Conservation (phyloP, 2,888 invertebrate genomes). For the Sarcophaga rosellei region DNA sequence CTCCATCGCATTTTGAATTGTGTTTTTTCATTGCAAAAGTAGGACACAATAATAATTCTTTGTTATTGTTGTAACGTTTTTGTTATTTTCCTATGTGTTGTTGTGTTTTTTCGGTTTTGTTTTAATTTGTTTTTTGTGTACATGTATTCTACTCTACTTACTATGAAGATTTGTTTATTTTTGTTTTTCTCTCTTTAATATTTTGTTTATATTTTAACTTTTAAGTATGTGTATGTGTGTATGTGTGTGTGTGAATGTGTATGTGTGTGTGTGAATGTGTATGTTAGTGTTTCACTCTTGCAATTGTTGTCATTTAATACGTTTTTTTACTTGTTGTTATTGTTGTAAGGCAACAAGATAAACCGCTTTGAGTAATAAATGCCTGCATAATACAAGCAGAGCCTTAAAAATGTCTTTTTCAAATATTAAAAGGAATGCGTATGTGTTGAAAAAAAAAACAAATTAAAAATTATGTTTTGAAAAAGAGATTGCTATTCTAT, state of each 20-base stretch:
- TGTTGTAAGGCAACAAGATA: constrained; percentile 30
- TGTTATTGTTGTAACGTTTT: constrained; percentile 18
- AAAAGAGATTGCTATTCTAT: not conserved
- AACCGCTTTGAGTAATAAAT: constrained; percentile 48
- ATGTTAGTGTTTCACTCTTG: not conserved
- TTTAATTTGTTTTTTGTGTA: constrained; percentile 32
- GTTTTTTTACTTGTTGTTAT: not conserved
- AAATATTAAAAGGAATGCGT: constrained; percentile 1
- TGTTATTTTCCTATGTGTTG: constrained; percentile 21
- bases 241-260: not conserved
- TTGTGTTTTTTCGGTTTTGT: constrained; percentile 25
- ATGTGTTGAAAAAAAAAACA: not conserved
- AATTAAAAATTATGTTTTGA: not conserved
- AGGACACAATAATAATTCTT: constrained; percentile 68
- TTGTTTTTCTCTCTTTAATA: not conserved
- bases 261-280: not conserved
- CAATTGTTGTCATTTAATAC: not conserved
- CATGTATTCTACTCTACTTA: constrained; percentile 56
- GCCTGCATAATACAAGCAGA: constrained; percentile 7
- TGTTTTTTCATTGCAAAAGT: constrained; percentile 59
- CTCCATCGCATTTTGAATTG: constrained; percentile 18
- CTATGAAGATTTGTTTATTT: constrained; percentile 60
- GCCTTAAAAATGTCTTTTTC: constrained; percentile 11
- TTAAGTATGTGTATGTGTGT: not conserved
- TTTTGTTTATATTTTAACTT: not conserved